Evolutionary conservation across 2,888 invertebrate genomes (phyloP).

Genomic region (Xanthorhoe designata): DNA sequence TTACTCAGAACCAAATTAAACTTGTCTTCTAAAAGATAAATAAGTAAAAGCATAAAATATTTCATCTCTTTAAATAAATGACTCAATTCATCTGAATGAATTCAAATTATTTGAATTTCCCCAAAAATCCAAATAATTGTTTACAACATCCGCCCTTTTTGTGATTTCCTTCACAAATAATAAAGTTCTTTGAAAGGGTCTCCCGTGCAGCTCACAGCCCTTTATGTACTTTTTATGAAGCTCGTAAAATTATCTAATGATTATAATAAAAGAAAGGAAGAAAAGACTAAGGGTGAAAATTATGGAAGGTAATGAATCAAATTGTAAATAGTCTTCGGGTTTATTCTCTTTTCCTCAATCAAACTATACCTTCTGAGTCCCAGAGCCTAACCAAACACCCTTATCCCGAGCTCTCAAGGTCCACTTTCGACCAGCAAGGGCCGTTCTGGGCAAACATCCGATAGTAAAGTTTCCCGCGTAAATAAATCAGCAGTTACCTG

Average conservation of each 20-base stretch:
- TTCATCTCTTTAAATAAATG: neutral
- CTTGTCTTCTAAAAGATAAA: neutral
- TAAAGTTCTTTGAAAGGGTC: conserved; percentile 9
- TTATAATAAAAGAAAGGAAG: conserved; percentile 15
- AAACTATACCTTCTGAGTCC: conserved; percentile 7
- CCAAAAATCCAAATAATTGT: conserved; percentile 2
- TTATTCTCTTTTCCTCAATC: conserved; percentile 21
- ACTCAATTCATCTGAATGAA: neutral
- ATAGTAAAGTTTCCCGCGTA: conserved; percentile 19
- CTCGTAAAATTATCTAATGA: conserved; percentile 16
- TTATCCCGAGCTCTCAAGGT: conserved; percentile 6
- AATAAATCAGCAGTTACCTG: conserved; percentile 28
- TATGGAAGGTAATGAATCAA: conserved; percentile 19
- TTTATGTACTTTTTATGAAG: conserved; percentile 11
- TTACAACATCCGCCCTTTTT: conserved; percentile 11
- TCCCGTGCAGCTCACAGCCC: conserved; percentile 11
- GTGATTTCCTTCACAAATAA: conserved; percentile 11
- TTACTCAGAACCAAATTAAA: neutral
- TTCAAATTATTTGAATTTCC: neutral
- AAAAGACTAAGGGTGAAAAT: conserved; percentile 10
- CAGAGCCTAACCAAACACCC: conserved; percentile 8
- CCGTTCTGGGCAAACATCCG: conserved; percentile 9
- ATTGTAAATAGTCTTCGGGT: conserved; percentile 18
- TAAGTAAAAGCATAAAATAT: neutral
- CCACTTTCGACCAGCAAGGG: neutral